Base-by-base conservation (phyloP, 2,888 invertebrate genomes). In the Andrena minutula region DNA sequence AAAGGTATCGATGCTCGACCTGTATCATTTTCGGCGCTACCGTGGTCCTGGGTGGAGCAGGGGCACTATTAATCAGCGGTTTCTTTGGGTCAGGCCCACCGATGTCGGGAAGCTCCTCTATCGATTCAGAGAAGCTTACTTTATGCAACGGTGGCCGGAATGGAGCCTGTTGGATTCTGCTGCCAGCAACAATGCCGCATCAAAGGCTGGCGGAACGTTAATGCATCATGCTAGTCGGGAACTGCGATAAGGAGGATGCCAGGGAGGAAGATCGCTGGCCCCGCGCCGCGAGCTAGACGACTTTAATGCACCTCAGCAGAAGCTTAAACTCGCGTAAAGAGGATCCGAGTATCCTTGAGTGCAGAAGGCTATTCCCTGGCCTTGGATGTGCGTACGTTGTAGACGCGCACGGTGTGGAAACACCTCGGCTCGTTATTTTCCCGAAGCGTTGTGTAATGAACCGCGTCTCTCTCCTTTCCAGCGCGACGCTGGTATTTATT, bases 341-440 rank as follows among this genome's bases (percentile, higher is more conserved):
- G 80, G 68, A 88, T 84, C 68, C 65, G 76, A 66, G 63, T 84
- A 88, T 88, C 88, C 88, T 88, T 88, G 88, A 85, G 79, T 61
- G 68, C 69, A 68, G 88, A 88, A 88, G 88, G 88, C 88, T 88
- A 75, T 85, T 82, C 86, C 79, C 85, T 81, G 88, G 86, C 88
- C 88, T 88, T 88, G 88, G 88, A 75, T 72, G 82, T 79, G 75
- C 64, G 82, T 87, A 80, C 83, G 82, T 87, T 87, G 82, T 65
- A 82, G 77, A 83, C 79, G 60, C 68, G 60, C 64, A 56, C 26
- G 49, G 79, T 79, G 83, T 87, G 81, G 82, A 85, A 87, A 88
- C 75, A 80, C 63, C 70, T 41, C 66, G 47, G 78, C 82, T 87
- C 80, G 83, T 87, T 87, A 87, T 87, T 87, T 82, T 87, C 82